Conservation (phyloP, 2,113 vertebrate species). For the Phyllopteryx taeniolatus region DNA sequence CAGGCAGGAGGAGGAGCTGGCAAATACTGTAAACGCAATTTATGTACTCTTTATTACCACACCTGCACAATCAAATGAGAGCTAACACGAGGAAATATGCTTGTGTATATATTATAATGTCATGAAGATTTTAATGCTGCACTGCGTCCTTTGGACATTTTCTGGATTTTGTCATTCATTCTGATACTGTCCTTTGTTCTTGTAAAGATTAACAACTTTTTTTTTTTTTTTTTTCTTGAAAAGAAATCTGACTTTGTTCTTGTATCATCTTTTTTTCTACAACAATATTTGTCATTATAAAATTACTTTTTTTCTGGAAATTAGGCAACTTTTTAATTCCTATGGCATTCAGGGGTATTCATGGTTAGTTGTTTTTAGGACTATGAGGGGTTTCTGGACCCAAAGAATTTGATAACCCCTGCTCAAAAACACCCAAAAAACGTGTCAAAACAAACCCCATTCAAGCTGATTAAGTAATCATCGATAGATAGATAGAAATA, state of each 20-base stretch:
- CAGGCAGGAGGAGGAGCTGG: constrained; percentile 78
- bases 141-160: no score
- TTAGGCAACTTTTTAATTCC: no score
- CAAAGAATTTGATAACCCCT: background rate
- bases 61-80: background rate
- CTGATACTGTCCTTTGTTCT: background rate
- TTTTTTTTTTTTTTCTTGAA: no score
- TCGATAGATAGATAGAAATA: background rate
- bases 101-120: no score
- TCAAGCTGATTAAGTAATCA: background rate
- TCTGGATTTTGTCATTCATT: background rate
- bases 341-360: no score
- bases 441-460: background rate
- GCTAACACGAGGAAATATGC: background rate
- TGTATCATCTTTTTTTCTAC: no score
- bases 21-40: constrained; percentile 70
- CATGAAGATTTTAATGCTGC: no score
- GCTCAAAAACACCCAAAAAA: no score
- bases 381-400: background rate
- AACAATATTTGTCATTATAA: no score
- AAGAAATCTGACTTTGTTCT: no score
- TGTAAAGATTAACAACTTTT: no score
- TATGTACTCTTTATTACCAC: background rate
- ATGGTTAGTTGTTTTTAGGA: background rate
- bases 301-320: no score